Conservation (phyloP, 2,113 vertebrate genomes). For the Lepidothrix coronata region DNA sequence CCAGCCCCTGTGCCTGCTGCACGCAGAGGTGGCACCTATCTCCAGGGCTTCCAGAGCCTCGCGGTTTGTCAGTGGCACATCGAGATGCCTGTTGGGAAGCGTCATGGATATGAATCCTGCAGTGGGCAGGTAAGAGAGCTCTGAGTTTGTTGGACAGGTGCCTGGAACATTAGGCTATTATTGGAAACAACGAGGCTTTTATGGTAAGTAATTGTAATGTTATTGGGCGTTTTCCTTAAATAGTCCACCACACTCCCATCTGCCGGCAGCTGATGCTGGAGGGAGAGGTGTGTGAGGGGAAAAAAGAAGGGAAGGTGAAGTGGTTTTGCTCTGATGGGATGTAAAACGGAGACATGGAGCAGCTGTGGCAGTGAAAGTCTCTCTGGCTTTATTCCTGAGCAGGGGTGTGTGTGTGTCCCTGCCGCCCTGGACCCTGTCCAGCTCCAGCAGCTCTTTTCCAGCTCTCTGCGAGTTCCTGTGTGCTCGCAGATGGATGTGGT, state of each 20-base stretch:
- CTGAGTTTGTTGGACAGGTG: slow-evolving; percentile 20
- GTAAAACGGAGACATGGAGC: accelerated
- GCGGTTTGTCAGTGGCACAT: neutral
- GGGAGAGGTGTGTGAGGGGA: neutral
- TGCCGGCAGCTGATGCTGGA: neutral
- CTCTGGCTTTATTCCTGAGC: neutral
- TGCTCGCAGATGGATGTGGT: neutral
- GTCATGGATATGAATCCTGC: neutral
- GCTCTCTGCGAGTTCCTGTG: neutral
- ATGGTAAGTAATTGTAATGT: slow-evolving; percentile 56
- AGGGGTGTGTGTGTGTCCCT: neutral
- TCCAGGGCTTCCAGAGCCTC: neutral
- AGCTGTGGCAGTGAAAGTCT: accelerated
- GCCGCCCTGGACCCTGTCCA: neutral
- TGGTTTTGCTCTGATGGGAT: neutral
- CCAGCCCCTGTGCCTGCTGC: neutral
- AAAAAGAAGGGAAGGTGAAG: neutral
- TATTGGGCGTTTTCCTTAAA: slow-evolving; percentile 48
- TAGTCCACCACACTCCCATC: neutral
- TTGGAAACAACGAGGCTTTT: slow-evolving; percentile 48
- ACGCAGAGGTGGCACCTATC: accelerated
- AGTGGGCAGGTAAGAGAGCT: slow-evolving; percentile 25
- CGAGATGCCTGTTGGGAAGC: neutral
- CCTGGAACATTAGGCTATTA: slow-evolving; percentile 43
- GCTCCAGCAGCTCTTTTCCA: neutral